Conservation (phyloP, 2,888 invertebrate genomes). For the Callimorpha dominula region DNA sequence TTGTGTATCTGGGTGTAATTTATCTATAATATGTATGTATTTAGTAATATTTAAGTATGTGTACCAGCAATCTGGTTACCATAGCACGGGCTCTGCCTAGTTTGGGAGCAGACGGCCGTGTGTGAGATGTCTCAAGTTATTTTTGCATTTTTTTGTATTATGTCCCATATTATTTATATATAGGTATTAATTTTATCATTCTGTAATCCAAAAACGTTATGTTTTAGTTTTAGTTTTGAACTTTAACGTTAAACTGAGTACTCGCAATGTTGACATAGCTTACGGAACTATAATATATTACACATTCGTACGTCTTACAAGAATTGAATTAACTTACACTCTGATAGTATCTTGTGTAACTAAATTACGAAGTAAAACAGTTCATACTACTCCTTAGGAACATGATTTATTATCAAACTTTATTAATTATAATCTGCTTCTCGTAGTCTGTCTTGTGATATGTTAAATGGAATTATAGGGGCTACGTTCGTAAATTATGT, state of each 20-base stretch:
- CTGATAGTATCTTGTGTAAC: slow-evolving; percentile 42
- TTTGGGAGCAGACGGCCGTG: too few relatives aligned
- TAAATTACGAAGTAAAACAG: slow-evolving; percentile 43
- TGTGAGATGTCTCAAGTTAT: too few relatives aligned
- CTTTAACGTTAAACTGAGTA: neutral
- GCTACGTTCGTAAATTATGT: slow-evolving; percentile 21
- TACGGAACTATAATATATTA: neutral
- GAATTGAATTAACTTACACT: slow-evolving; percentile 37
- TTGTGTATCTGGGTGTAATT: too few relatives aligned
- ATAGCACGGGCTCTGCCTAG: too few relatives aligned
- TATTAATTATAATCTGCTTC: slow-evolving; percentile 67
- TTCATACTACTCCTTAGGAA: slow-evolving; percentile 36
- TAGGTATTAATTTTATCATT: neutral
- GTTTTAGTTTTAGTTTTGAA: neutral
- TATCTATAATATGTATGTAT: too few relatives aligned
- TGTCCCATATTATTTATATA: too few relatives aligned
- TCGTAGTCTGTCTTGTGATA: slow-evolving; percentile 58
- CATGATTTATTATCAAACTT: slow-evolving; percentile 62
- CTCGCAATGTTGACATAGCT: neutral
- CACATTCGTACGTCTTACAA: neutral
- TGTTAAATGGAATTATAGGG: slow-evolving; percentile 51
- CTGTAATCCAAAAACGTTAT: neutral
- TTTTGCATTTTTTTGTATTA: too few relatives aligned
- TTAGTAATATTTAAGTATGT: too few relatives aligned
- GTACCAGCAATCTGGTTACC: too few relatives aligned